Conservation (phyloP, 2,797 vertebrate species). For the Xenops minutus region DNA sequence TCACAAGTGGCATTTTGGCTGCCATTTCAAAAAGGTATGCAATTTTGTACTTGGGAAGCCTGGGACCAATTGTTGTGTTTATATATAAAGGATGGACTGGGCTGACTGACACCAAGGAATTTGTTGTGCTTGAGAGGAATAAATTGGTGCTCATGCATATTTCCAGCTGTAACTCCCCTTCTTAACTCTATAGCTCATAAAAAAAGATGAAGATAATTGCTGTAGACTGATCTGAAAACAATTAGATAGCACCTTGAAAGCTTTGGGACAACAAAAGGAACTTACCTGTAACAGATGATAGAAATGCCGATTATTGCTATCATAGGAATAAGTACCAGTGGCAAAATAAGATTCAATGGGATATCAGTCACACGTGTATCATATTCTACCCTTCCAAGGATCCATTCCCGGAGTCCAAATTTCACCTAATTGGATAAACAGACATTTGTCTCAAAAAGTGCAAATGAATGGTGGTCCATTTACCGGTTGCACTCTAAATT, state of each 20-base stretch:
- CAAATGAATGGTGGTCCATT: background rate
- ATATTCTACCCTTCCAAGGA: constrained; percentile 88
- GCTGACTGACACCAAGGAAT: constrained; percentile 33
- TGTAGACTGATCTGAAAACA: background rate
- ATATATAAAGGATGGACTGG: background rate
- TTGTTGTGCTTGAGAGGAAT: background rate
- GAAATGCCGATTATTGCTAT: constrained; percentile 85
- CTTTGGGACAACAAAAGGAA: constrained; percentile 4
- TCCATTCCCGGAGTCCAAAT: constrained; percentile 88
- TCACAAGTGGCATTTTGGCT: background rate
- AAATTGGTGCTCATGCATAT: background rate
- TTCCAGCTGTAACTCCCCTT: background rate
- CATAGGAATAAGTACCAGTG: constrained; percentile 91
- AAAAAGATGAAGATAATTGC: background rate
- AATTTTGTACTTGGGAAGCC: background rate
- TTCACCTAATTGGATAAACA: constrained; percentile 80
- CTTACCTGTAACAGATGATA: constrained; percentile 92
- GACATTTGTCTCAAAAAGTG: background rate
- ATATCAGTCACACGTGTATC: constrained; percentile 79
- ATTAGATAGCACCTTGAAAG: background rate
- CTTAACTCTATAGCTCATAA: background rate
- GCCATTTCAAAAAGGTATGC: background rate
- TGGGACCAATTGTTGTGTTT: background rate
- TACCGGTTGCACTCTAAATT: background rate
- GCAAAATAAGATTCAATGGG: constrained; percentile 89